A percentile compares a stretch with the other conserved stretches of the same genome.
These are phyloP conservation scores for Chrysodeixis includens DNA, from an alignment of 2,888 invertebrate species.

Conservation along the genomic window DNA sequence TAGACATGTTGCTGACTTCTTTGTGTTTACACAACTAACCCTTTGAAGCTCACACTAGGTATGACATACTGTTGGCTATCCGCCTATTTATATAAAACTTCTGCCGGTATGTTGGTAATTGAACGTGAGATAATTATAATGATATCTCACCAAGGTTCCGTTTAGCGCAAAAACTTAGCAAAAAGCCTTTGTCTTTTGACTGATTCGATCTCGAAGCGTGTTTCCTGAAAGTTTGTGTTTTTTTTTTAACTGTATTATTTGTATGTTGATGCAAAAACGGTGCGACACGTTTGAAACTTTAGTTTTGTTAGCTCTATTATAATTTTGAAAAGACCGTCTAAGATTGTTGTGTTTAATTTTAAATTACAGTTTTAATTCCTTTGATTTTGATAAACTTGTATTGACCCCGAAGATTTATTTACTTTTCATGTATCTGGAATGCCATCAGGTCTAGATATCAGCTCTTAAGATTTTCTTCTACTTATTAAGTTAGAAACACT, in stretches of 20 bases:
- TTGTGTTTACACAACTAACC: conserved; percentile 7
- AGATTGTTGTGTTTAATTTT: too few species aligned
- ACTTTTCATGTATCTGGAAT: too few species aligned
- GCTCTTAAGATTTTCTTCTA: too few species aligned
- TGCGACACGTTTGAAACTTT: not conserved
- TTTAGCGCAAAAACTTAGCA: conserved; percentile 39
- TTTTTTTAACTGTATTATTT: not conserved
- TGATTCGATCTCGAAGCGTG: conserved; percentile 12
- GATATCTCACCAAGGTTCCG: conserved; percentile 25
- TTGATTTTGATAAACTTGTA: too few species aligned
- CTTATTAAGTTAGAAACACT: too few species aligned
- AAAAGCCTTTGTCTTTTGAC: conserved; percentile 32
- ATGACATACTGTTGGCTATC: conserved; percentile 22
- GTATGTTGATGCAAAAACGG: not conserved
- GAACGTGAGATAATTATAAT: conserved; percentile 46
- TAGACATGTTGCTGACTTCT: conserved; percentile 30
- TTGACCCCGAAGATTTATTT: too few species aligned
- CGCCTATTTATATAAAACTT: conserved; percentile 48
- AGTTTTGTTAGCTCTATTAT: not conserved
- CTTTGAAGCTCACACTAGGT: conserved; percentile 35
- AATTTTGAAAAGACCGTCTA: too few species aligned
- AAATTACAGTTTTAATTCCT: too few species aligned
- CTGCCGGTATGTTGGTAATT: conserved; percentile 22
- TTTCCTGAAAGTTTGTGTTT: not conserved
- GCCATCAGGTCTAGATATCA: too few species aligned